Conservation (phyloP, 2,797 vertebrate genomes). For the Jordanella pulchra region DNA sequence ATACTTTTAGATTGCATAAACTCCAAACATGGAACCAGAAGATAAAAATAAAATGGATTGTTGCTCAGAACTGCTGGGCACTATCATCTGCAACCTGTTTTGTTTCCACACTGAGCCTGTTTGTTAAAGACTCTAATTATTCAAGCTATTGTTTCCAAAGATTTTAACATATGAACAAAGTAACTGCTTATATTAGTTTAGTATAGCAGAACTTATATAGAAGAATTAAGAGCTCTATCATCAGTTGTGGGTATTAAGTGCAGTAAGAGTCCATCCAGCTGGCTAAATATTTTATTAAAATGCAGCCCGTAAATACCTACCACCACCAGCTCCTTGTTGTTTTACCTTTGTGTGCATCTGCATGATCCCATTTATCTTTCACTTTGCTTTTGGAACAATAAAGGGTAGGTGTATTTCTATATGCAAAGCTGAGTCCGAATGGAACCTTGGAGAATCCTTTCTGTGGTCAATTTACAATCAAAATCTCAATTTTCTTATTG, state of each 20-base stretch:
- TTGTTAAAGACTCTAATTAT: neutral
- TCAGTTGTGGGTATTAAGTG: neutral
- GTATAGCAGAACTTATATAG: neutral
- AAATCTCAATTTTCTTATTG: no score
- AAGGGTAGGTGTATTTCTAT: neutral
- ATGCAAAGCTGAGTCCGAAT: neutral
- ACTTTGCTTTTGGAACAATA: no score
- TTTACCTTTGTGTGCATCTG: no score
- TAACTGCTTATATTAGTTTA: neutral
- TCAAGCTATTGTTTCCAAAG: neutral
- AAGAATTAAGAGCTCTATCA: neutral
- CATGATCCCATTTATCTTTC: no score
- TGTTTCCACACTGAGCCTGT: no score
- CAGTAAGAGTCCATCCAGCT: neutral
- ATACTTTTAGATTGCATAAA: conserved; percentile 42
- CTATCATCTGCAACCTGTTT: neutral
- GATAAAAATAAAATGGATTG: conserved; percentile 35
- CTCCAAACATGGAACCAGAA: conserved; percentile 7
- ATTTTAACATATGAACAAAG: neutral
- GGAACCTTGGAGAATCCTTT: neutral
- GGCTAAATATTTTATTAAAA: neutral
- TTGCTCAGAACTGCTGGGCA: conserved; percentile 15
- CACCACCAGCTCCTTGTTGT: neutral
- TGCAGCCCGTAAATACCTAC: neutral
- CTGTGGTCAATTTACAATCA: neutral